A percentile compares a stretch with the other conserved stretches of the same genome.
These are phyloP conservation scores for Phragmatobia fuliginosa DNA, from an alignment of 2,888 invertebrate species.

Conservation along the genomic window DNA sequence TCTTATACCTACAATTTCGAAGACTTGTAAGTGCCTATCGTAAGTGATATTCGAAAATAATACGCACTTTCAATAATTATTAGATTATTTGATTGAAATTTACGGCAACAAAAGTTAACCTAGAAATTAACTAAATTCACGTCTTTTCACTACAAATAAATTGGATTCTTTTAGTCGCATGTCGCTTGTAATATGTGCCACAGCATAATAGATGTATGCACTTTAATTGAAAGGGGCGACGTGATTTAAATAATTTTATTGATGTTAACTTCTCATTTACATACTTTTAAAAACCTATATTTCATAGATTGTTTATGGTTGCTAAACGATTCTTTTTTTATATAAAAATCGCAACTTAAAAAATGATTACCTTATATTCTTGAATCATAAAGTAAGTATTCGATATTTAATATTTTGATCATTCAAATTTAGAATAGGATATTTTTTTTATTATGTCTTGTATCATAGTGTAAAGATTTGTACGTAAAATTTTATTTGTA, in stretches of 20 bases:
- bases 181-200: slow-evolving; percentile 43
- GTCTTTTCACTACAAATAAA: not conserved
- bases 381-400: not conserved
- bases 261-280: slow-evolving; percentile 54
- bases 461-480: no score
- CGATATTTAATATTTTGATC: not conserved
- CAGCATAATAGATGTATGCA: slow-evolving; percentile 62
- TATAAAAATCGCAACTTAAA: not conserved
- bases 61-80: no score
- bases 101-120: no score
- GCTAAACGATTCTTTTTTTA: not conserved
- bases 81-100: no score
- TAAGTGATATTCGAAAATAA: no score
- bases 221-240: slow-evolving; percentile 73
- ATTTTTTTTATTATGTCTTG: no score
- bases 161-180: slow-evolving; percentile 13
- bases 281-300: slow-evolving; percentile 29
- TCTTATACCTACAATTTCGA: no score
- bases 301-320: slow-evolving; percentile 18
- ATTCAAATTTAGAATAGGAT: no score
- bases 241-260: slow-evolving; percentile 74
- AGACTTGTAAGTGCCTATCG: no score
- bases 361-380: not conserved
- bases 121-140: not conserved
- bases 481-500: no score